Base-by-base conservation (phyloP, 2,113 vertebrate species). In the Myotis yumanensis region DNA sequence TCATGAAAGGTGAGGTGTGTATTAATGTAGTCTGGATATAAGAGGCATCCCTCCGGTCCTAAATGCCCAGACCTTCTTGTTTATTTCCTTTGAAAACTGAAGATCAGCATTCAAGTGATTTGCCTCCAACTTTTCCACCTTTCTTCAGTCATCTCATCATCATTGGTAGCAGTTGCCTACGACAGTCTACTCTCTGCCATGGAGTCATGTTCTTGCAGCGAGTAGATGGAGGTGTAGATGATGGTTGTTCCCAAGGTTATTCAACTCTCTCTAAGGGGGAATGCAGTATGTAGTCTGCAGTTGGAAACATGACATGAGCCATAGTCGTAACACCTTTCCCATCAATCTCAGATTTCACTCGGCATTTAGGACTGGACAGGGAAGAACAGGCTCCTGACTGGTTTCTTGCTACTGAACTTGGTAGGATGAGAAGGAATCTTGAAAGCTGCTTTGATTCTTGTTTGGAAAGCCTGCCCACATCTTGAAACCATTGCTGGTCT, bases 331-430 rank as follows among this genome's bases (percentile, higher is more conserved):
- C 8, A 48, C 43, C 28, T 86, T 79, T 40, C 4, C 30, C 43
- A 54, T 43, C 17, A 48, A 22, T 20, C 46, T 80, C 37, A 89
- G 62, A 69, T 93, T 22, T 7, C 11, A 73, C 7, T 48, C 2
- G 40, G 14, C 11, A 75, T 86, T 80, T 72, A 68, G 46, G 7
- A 52, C 5, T 48, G 23, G 32, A 71, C 4, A 75, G 35, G 76
- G 22, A 32, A 72, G 59, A 84, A 80, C 7, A 69, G 28, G 20
- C 22, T 91, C 69, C 32, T 89, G 25, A 68, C 4, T 86, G 7
- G 28, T 69, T 76, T 81, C 69, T 89, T 84, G 43, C 71, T 73
- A 71, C 18, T 94, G 37, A 77, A 69, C 54, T 95, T 85, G 82
- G 46, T 62, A 62, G 37, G 22, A 66, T 35, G 35, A 69, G 43